A percentile compares a stretch with the other conserved stretches of the same genome.
Conservation (phyloP, 2,113 vertebrate species). For the Cinclus mexicanus region DNA sequence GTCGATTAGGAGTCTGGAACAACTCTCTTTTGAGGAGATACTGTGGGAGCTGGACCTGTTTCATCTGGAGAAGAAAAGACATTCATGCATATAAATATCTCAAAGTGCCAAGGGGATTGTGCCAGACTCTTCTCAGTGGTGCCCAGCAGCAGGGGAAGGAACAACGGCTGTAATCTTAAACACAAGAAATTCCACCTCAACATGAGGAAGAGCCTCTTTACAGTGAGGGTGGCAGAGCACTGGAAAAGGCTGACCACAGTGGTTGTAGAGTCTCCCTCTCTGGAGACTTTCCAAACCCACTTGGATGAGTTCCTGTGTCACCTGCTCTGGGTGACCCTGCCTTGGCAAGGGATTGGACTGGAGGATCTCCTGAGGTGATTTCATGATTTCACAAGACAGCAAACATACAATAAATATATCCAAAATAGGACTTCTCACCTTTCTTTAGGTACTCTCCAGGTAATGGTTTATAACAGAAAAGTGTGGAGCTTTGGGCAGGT, state of each 20-base stretch:
- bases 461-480: background rate
- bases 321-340: background rate
- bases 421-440: background rate
- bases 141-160: background rate
- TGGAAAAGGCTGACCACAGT: fast-evolving
- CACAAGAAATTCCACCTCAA: background rate
- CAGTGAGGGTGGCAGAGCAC: background rate
- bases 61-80: background rate
- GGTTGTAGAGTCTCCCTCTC: background rate
- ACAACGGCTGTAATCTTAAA: background rate
- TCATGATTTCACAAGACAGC: background rate
- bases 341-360: background rate
- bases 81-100: background rate
- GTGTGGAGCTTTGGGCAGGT: background rate
- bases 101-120: background rate
- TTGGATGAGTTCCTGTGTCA: background rate
- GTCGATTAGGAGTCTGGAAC: fast-evolving
- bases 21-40: background rate
- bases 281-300: background rate
- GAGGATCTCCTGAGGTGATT: background rate
- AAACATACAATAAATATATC: background rate
- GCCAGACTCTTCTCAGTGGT: background rate
- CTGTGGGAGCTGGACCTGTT: fast-evolving
- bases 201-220: background rate
- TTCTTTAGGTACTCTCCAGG: background rate